phyloP scores from a whole-genome alignment of 2,797 vertebrate genomes.

The Percopsis omiscomaycus region DNA sequence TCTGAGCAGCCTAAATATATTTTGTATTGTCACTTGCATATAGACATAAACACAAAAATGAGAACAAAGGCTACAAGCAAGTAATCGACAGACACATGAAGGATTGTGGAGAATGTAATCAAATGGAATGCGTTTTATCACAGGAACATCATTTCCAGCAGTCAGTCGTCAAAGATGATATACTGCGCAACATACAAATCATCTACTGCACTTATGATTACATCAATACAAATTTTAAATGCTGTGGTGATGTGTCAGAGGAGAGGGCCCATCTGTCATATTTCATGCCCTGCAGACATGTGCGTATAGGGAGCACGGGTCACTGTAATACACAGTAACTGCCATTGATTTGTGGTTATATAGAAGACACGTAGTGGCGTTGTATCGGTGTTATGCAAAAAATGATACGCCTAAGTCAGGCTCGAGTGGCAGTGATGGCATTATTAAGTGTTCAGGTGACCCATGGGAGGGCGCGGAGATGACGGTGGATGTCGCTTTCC shows the following conservation, averaged over 20 bases:
- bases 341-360: slow-evolving; percentile 43
- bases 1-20: neutral
- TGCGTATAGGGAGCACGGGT: slow-evolving; percentile 1
- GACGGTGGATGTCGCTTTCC: slow-evolving; percentile 60
- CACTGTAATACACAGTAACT: slow-evolving; percentile 30
- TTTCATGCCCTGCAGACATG: slow-evolving; percentile 11
- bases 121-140: slow-evolving; percentile 11
- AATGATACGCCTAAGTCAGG: slow-evolving; percentile 42
- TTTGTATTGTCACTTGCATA: slow-evolving; percentile 12
- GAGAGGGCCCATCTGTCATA: neutral
- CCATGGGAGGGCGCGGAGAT: slow-evolving; percentile 43
- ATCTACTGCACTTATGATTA: neutral
- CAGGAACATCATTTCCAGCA: neutral
- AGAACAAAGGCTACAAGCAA: neutral
- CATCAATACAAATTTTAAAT: neutral
- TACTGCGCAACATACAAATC: neutral
- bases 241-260: neutral
- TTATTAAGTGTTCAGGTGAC: slow-evolving; percentile 45
- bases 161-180: neutral
- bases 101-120: neutral
- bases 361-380: slow-evolving; percentile 45
- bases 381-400: slow-evolving; percentile 51
- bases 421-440: slow-evolving; percentile 37
- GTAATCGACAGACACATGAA: slow-evolving; percentile 11
- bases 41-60: neutral